Percentiles rank a stretch among this genome's conserved stretches.
These are phyloP conservation scores for Rhagoletis pomonella DNA, from an alignment of 1,140 invertebrate species.

Conservation along the genomic window DNA sequence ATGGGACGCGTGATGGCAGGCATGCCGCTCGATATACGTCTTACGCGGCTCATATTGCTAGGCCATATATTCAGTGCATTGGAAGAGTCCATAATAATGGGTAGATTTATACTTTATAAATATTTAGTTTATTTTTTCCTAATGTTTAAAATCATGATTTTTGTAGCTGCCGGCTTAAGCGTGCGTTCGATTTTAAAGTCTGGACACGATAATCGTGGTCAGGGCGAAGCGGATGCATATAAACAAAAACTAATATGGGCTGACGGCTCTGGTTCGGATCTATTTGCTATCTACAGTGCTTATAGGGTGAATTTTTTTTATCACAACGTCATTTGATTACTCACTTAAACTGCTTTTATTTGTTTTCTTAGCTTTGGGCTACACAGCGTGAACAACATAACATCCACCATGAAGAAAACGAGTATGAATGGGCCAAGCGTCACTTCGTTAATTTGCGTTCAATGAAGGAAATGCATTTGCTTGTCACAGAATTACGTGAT, in stretches of 20 bases:
- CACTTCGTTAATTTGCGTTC: conserved; percentile 84
- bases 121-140: neutral
- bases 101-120: conserved; percentile 74
- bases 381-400: conserved; percentile 63
- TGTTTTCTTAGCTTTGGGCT: conserved; percentile 67
- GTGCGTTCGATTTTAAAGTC: conserved; percentile 78
- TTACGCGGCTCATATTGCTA: conserved; percentile 90
- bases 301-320: conserved; percentile 78
- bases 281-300: conserved; percentile 86
- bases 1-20: conserved; percentile 88
- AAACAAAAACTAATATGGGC: conserved; percentile 88
- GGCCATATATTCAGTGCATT: conserved; percentile 91
- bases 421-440: conserved; percentile 80
- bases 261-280: conserved; percentile 88
- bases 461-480: conserved; percentile 82
- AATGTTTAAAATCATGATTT: conserved; percentile 1
- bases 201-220: conserved; percentile 7
- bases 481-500: conserved; percentile 81
- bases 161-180: conserved; percentile 84
- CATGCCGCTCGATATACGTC: conserved; percentile 87
- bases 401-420: conserved; percentile 62
- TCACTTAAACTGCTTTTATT: neutral
- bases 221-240: conserved; percentile 80
- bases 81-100: conserved; percentile 91
- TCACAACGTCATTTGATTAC: neutral